Evolutionary conservation across 2,113 vertebrate genomes (phyloP), one percentile per base, ranked within the genome.

Genomic region (Lates calcarifer): DNA sequence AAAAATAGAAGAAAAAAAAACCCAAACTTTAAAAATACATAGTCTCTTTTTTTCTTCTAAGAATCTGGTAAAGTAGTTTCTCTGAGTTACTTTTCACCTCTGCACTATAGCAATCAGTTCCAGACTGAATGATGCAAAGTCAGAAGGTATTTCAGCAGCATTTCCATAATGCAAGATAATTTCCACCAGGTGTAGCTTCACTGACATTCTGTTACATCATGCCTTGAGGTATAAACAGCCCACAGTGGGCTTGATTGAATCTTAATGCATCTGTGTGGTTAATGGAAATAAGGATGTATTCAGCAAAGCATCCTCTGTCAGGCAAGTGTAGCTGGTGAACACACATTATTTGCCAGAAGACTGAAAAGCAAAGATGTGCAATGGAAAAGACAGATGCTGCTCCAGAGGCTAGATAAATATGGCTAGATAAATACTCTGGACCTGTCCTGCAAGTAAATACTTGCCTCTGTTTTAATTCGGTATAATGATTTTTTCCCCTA

Each of bases 141-240:
- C 17, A 81, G 10, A 69, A 35, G 31, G 9, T 35, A 22, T 79
- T 74, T 82, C 29, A 70, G 43, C n/a, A 15, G 9, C 5, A 79
- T 47, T 65, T 64, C 33, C 57, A 64, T 86, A 57, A 68, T 64
- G 55, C 13, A 43, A 39, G 49, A 62, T 68, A 8, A 72, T 83
- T 73, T 75, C 33, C 72, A 66, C 13, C 65, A 83, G 66, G 31
- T 77, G 70, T 37, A 9, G 29, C 53, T 58, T 61, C 22, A 20
- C 69, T 81, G 78, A 62, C 77, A 70, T 18, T 70, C 63, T 20
- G 49, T 89, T 87, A 31, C 84, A 83, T 89, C 87, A 79, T 39
- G 29, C 33, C 7, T n/a, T 26, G 45, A 60, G 55, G 35, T 72
- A n/a, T n/a, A 78, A 85, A 77, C 53, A 60, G 47, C 55, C 47